Evolutionary conservation across 2,113 vertebrate genomes (phyloP).

Genomic region (Micromys minutus): DNA sequence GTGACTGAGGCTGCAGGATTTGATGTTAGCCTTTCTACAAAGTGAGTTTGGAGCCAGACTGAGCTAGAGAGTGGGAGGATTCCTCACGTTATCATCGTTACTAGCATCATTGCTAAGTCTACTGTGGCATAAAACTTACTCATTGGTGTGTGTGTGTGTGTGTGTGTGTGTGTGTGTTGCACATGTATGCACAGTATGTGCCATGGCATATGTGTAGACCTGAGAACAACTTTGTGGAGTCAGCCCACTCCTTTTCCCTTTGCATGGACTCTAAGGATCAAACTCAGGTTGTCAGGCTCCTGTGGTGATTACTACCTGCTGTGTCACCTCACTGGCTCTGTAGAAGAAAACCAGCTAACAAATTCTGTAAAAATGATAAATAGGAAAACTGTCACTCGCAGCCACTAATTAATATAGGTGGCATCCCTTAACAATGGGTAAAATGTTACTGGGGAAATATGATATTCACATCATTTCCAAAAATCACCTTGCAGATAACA

Average conservation of each 20-base stretch:
- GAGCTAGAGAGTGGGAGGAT: neutral
- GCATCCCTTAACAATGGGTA: neutral
- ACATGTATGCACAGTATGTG: fast-evolving
- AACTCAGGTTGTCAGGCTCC: neutral
- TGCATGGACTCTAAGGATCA: neutral
- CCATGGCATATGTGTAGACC: neutral
- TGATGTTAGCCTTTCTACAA: neutral
- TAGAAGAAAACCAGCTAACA: neutral
- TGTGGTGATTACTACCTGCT: neutral
- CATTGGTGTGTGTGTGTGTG: neutral
- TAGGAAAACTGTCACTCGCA: neutral
- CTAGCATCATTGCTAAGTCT: neutral
- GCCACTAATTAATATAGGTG: neutral
- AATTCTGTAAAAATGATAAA: neutral
- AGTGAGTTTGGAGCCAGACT: neutral
- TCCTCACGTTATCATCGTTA: neutral
- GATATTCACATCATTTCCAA: neutral
- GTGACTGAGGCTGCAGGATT: neutral
- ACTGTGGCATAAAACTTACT: neutral
- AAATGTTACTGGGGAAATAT: neutral
- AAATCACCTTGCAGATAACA: neutral
- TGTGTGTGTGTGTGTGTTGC: neutral
- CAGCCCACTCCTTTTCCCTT: neutral
- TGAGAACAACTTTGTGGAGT: neutral
- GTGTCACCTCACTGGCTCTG: neutral